These are phyloP conservation scores for Cyprinus carpio DNA, from an alignment of 2,113 vertebrate species.

Conservation along the genomic window DNA sequence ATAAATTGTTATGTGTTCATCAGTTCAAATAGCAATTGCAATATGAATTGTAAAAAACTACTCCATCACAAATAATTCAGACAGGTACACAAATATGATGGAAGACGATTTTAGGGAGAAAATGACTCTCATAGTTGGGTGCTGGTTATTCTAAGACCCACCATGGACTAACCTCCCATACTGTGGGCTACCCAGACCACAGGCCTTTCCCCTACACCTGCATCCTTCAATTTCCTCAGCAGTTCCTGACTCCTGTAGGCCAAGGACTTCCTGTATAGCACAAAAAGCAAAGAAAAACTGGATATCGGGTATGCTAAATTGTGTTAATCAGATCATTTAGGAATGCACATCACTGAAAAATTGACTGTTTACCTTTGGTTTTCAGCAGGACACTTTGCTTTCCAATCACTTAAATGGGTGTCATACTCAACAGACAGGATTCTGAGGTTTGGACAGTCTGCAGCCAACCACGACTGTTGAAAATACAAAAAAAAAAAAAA, in stretches of 20 bases:
- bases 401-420: conserved; percentile 95
- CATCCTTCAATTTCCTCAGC: conserved; percentile 87
- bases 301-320: background rate
- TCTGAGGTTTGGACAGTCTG: conserved; percentile 89
- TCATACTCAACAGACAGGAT: conserved; percentile 98
- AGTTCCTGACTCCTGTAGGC: conserved; percentile 91
- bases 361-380: conserved; percentile 81
- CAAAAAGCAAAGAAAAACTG: background rate
- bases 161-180: conserved; percentile 87
- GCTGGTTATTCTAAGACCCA: conserved; percentile 29
- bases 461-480: conserved; percentile 92
- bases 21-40: too few relatives aligned
- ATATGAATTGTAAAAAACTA: too few relatives aligned
- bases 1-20: too few relatives aligned
- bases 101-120: background rate
- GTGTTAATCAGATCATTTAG: background rate
- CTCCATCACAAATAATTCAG: too few relatives aligned
- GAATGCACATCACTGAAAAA: background rate
- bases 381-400: conserved; percentile 88
- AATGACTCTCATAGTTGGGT: background rate
- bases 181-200: conserved; percentile 96
- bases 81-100: too few relatives aligned
- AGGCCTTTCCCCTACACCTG: conserved; percentile 92
- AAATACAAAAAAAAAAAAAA: conserved; percentile 1
- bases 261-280: conserved; percentile 84